Evolutionary conservation across 2,113 vertebrate species (phyloP).

Genomic region (Mugil cephalus): DNA sequence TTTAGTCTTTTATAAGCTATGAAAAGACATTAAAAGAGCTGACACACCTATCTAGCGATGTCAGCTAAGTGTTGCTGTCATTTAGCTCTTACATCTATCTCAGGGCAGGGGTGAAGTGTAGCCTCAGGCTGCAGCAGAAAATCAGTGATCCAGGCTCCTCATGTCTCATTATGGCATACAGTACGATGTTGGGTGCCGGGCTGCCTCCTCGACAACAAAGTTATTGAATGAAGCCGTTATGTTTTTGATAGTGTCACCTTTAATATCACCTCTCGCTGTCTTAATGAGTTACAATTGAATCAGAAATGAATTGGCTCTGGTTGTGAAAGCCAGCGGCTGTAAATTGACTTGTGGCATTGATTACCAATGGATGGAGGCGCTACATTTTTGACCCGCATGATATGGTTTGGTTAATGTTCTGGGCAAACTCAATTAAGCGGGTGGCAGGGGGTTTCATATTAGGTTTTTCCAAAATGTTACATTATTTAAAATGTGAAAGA

Average conservation of each 20-base stretch:
- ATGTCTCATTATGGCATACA: not conserved
- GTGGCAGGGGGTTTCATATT: constrained; percentile 47
- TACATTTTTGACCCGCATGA: constrained; percentile 50
- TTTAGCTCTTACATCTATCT: constrained; percentile 63
- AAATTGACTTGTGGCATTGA: constrained; percentile 77
- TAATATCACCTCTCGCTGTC: constrained; percentile 46
- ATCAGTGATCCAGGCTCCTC: constrained; percentile 22
- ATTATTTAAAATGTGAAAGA: constrained; percentile 67
- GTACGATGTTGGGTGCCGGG: not conserved
- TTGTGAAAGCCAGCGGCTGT: constrained; percentile 59
- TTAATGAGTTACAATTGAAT: constrained; percentile 68
- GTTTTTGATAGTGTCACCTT: constrained; percentile 66
- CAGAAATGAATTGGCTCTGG: constrained; percentile 56
- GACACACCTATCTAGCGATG: constrained; percentile 58
- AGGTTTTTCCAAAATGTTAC: constrained; percentile 55
- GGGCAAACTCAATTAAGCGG: constrained; percentile 65
- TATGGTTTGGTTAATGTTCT: constrained; percentile 63
- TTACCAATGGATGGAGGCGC: constrained; percentile 61
- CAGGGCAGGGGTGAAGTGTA: constrained; percentile 67
- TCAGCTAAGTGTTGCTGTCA: constrained; percentile 68
- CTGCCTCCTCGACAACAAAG: constrained; percentile 26
- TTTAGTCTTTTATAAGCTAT: constrained; percentile 53
- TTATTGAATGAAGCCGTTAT: constrained; percentile 54
- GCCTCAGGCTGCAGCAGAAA: constrained; percentile 30
- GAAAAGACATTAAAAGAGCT: constrained; percentile 64